Evolutionary conservation across 2,888 invertebrate species (phyloP), one percentile per base, ranked within the genome.

Genomic region (Nomada lathburiana): DNA sequence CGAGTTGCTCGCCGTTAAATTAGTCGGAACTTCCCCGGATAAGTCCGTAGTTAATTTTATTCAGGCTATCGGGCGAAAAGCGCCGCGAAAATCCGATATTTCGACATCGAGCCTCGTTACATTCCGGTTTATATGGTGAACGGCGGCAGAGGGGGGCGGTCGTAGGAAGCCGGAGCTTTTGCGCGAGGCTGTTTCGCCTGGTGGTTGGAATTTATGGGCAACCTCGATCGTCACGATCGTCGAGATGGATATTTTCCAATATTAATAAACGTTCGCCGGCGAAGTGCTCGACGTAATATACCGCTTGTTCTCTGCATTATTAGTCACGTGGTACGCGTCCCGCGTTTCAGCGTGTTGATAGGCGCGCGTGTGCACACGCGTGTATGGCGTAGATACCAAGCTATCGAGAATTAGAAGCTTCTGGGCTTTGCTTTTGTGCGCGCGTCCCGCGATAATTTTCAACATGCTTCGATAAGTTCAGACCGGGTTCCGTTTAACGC

Each of bases 181-280:
- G 74, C 67, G 53, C 65, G 69, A 68, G 65, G 36, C 73, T 80
- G 71, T 80, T 78, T 70, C 47, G 47, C 57, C 62, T 23, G 63
- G 44, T 70, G 71, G 59, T 71, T 67, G 76, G 67, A 89, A 87
- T 88, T 88, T 86, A 85, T 78, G 76, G 75, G 59, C 64, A 73
- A 62, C 75, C 82, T 57, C 80, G 82, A 84, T 84, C 80, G 80
- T 72, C 76, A 69, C 77, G 82, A 88, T 84, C 78, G 76, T 44
- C 65, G 73, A 68, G 82, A 87, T 73, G 80, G 77, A 85, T 85
- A 88, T 88, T 88, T 88, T 88, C 88, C 87, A 80, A 88, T 88
- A 88, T 88, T 88, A 88, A 88, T 87, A 88, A 87, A 86, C 77
- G 81, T 74, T 74, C 85, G 62, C 73, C 74, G 65, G 74, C 81